Evolutionary conservation across 2,888 invertebrate species (phyloP).

Genomic region (Eilema caniola): DNA sequence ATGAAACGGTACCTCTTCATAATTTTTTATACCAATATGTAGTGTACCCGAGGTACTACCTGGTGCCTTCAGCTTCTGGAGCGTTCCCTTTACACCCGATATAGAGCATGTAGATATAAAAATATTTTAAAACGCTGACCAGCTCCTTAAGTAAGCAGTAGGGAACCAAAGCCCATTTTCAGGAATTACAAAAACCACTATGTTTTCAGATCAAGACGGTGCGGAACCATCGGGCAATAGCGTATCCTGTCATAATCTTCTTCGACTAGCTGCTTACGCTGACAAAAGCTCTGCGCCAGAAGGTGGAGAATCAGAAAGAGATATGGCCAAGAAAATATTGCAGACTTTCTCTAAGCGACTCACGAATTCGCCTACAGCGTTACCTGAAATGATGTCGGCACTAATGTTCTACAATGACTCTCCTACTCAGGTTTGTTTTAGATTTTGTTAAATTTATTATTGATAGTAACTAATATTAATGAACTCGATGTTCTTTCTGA

Average conservation of each 20-base stretch:
- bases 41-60: no score
- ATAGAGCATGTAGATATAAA: not conserved
- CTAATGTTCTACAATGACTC: conserved; percentile 90
- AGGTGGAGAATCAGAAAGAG: conserved; percentile 73
- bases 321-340: conserved; percentile 88
- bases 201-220: conserved; percentile 93
- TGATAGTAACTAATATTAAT: no score
- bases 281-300: conserved; percentile 81
- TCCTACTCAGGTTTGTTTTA: conserved; percentile 89
- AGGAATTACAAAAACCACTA: not conserved
- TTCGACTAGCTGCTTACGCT: conserved; percentile 91
- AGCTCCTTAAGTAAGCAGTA: not conserved
- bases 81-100: no score
- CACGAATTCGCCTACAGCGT: conserved; percentile 88
- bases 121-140: not conserved
- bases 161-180: not conserved
- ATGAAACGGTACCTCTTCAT: no score
- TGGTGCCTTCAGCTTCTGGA: no score
- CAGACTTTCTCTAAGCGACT: conserved; percentile 88
- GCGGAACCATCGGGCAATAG: conserved; percentile 98
- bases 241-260: conserved; percentile 93
- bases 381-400: conserved; percentile 93
- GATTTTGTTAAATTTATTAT: not conserved
- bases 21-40: no score
- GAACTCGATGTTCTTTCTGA: no score